These are phyloP conservation scores for Aleiodes sp. DNA, from an alignment of 1,140 invertebrate species.

Conservation along the genomic window DNA sequence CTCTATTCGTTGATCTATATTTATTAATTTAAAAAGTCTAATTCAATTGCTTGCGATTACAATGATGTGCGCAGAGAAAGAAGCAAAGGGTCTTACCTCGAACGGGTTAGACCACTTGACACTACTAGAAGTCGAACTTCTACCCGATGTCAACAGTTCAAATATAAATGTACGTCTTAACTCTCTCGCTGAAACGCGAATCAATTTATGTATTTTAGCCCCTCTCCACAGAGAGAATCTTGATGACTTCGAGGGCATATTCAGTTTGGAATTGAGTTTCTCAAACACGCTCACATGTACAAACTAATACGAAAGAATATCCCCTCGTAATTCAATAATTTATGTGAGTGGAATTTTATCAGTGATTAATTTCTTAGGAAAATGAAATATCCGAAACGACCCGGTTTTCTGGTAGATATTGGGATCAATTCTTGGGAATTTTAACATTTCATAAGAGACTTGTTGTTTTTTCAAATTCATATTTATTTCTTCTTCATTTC, in stretches of 20 bases:
- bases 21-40: background rate
- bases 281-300: no score
- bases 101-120: background rate
- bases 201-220: constrained; percentile 58
- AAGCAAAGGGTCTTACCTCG: background rate
- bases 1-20: background rate
- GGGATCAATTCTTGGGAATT: background rate
- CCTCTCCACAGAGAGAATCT: constrained; percentile 41
- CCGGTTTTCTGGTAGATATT: background rate
- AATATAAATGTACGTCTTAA: constrained; percentile 50
- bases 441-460: background rate
- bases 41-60: background rate
- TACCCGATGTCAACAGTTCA: constrained; percentile 45
- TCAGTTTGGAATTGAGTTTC: constrained; percentile 24
- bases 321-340: background rate
- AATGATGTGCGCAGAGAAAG: background rate
- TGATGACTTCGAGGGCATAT: constrained; percentile 32
- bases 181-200: constrained; percentile 50
- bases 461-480: background rate
- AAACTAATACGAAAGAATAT: constrained; percentile 1
- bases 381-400: background rate
- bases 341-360: background rate
- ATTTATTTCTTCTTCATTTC: background rate
- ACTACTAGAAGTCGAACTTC: background rate
- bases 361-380: background rate